These are phyloP conservation scores for Phataginus tricuspis DNA, from an alignment of 2,797 vertebrate species.

Conservation along the genomic window DNA sequence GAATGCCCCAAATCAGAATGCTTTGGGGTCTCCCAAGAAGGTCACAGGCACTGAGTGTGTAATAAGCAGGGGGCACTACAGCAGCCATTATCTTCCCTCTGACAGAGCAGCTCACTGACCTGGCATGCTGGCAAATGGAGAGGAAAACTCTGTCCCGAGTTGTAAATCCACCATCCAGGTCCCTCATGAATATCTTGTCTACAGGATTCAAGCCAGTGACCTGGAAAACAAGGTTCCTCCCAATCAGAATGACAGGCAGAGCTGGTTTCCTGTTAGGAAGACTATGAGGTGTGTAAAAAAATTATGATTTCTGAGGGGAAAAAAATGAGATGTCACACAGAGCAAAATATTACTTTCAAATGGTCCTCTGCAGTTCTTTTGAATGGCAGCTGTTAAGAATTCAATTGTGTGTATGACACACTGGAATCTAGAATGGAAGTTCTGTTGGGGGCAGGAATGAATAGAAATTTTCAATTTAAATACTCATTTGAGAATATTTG, in stretches of 20 bases:
- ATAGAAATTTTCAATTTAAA: conserved; percentile 85
- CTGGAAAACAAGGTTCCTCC: conserved; percentile 91
- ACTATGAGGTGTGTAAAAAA: conserved; percentile 93
- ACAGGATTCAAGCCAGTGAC: conserved; percentile 91
- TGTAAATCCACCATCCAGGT: conserved; percentile 92
- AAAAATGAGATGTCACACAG: conserved; percentile 93
- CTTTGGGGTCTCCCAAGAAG: conserved; percentile 90
- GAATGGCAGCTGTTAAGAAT: conserved; percentile 90
- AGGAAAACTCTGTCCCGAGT: conserved; percentile 93
- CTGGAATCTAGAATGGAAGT: conserved; percentile 82
- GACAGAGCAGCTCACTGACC: conserved; percentile 93
- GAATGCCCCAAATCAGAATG: conserved; percentile 85
- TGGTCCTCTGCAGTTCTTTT: conserved; percentile 86
- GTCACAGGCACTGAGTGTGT: conserved; percentile 94
- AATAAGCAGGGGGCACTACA: conserved; percentile 91
- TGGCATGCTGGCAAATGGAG: conserved; percentile 97
- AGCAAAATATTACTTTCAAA: conserved; percentile 94
- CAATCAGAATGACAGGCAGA: conserved; percentile 93
- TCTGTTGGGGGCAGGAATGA: conserved; percentile 83
- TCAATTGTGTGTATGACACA: conserved; percentile 87
- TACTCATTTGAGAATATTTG: conserved; percentile 86
- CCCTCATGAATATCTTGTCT: conserved; percentile 92
- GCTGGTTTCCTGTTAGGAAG: conserved; percentile 89
- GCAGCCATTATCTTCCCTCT: conserved; percentile 93
- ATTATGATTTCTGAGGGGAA: conserved; percentile 91